These are phyloP conservation scores for Stylophora pistillata DNA, from an alignment of 64 coral and sea anemone species.

Conservation along the genomic window DNA sequence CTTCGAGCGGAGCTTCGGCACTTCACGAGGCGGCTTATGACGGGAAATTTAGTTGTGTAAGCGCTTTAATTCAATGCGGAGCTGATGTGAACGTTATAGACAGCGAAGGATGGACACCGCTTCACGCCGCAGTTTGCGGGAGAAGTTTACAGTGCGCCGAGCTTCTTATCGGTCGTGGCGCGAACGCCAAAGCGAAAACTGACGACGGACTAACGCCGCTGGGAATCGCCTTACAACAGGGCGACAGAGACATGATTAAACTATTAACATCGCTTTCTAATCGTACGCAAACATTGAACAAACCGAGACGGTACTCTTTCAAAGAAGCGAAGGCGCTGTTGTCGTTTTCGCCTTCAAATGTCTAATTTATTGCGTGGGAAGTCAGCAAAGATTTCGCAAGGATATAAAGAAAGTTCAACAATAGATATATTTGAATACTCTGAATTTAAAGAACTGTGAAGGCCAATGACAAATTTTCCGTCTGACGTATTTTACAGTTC, in stretches of 20 bases:
- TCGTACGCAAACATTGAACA: conserved; percentile 12
- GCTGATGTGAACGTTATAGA: conserved; percentile 73
- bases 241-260: conserved; percentile 83
- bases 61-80: conserved; percentile 69
- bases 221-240: conserved; percentile 79
- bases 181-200: conserved; percentile 64
- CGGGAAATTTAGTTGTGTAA: conserved; percentile 72
- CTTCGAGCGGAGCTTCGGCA: conserved; percentile 78
- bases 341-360: not conserved
- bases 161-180: conserved; percentile 64
- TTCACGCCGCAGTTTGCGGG: conserved; percentile 90
- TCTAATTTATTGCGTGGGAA: conserved; percentile 24
- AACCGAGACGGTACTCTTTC: not conserved
- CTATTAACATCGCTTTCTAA: conserved; percentile 56
- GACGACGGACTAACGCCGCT: conserved; percentile 85
- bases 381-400: not conserved
- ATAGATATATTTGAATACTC: not conserved
- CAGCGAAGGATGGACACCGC: conserved; percentile 81
- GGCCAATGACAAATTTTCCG: conserved; percentile 14
- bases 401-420: not conserved
- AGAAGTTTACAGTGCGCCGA: conserved; percentile 71
- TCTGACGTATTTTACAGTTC: conserved; percentile 8
- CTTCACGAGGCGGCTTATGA: conserved; percentile 89
- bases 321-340: conserved; percentile 35
- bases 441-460: not conserved